phyloP scores from a whole-genome alignment of 2,113 vertebrate genomes.

The Marcusenius ussheri region DNA sequence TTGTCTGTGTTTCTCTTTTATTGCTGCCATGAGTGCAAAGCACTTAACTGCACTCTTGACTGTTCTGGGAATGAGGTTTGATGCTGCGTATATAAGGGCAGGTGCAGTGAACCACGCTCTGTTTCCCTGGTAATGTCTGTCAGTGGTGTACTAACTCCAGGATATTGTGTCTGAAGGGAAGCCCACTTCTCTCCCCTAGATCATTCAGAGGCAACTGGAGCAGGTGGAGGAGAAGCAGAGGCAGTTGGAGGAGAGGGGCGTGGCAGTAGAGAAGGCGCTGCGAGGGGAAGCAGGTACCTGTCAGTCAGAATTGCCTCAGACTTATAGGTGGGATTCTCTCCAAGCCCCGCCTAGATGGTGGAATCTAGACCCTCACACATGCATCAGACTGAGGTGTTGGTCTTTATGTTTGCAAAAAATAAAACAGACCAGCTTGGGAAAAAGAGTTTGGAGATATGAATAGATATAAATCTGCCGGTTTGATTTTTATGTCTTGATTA shows the following conservation, averaged over 20 bases:
- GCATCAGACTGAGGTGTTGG: background rate
- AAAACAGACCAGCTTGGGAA: background rate
- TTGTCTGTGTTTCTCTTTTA: background rate
- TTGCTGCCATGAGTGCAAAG: background rate
- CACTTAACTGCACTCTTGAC: background rate
- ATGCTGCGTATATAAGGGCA: background rate
- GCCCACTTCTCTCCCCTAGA: slow-evolving; percentile 52
- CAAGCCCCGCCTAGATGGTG: background rate
- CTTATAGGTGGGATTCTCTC: background rate
- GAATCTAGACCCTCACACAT: background rate
- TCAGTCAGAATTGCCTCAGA: background rate
- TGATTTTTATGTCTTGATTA: background rate
- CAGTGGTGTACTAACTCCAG: background rate
- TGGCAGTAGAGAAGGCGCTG: slow-evolving; percentile 87
- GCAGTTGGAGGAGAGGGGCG: slow-evolving; percentile 83
- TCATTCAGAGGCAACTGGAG: slow-evolving; percentile 88
- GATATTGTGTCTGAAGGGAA: background rate
- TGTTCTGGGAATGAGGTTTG: background rate
- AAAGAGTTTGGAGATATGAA: slow-evolving; percentile 17
- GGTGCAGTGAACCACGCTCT: background rate
- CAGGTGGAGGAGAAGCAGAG: slow-evolving; percentile 93
- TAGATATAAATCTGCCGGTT: background rate
- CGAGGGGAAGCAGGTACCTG: slow-evolving; percentile 87
- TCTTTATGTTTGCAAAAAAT: slow-evolving; percentile 1
- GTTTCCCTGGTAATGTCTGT: background rate